phyloP scores from a whole-genome alignment of 1,140 invertebrate genomes.

The Brachionus rotundiformis region DNA sequence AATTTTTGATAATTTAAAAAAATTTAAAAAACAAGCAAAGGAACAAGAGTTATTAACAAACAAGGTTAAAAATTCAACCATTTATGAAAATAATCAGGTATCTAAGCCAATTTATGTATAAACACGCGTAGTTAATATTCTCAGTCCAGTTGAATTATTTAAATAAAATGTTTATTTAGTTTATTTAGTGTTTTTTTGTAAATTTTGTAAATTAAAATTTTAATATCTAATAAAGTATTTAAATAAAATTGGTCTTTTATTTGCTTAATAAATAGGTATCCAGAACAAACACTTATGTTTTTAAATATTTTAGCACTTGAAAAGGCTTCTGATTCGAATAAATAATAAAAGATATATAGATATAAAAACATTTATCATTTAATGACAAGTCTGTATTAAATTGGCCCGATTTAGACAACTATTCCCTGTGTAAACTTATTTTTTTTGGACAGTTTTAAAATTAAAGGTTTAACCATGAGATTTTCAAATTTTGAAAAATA shows the following conservation, averaged over 20 bases:
- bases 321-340: not conserved
- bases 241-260: too few relatives aligned
- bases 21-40: conserved; percentile 45
- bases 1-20: conserved; percentile 48
- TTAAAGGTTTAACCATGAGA: too few relatives aligned
- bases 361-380: too few relatives aligned
- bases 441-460: too few relatives aligned
- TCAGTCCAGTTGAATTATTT: conserved; percentile 1
- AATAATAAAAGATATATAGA: too few relatives aligned
- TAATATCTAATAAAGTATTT: not conserved
- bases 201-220: conserved; percentile 11
- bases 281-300: not conserved
- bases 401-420: too few relatives aligned
- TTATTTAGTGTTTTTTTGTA: not conserved
- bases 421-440: too few relatives aligned
- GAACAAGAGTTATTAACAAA: conserved; percentile 40
- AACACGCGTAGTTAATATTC: not conserved
- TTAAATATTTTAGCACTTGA: not conserved
- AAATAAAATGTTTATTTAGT: conserved; percentile 23
- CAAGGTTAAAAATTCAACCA: not conserved
- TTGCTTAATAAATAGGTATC: too few relatives aligned
- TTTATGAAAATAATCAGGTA: conserved; percentile 7
- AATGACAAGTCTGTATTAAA: too few relatives aligned
- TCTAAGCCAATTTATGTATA: conserved; percentile 39
- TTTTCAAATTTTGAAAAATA: too few relatives aligned